phyloP scores from a whole-genome alignment of 2,797 vertebrate genomes.

The Hydrolagus colliei region DNA sequence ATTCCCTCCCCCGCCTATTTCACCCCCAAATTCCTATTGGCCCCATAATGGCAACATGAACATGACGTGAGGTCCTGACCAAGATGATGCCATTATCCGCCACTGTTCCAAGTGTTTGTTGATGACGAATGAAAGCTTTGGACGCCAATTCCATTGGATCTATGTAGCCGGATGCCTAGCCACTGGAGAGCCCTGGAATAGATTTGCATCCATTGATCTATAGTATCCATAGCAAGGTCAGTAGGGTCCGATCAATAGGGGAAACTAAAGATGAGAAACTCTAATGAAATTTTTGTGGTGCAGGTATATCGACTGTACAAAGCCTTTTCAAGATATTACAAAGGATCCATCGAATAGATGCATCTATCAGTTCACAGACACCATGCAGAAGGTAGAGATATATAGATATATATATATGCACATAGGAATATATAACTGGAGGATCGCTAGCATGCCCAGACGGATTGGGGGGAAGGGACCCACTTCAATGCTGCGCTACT shows the following conservation, averaged over 20 bases:
- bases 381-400: conserved; percentile 90
- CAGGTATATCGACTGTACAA: conserved; percentile 97
- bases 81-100: not conserved
- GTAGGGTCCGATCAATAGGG: not conserved
- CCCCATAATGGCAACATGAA: not conserved
- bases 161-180: not conserved
- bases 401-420: conserved; percentile 73
- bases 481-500: conserved; percentile 80
- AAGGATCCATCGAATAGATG: conserved; percentile 96
- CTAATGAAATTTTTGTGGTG: conserved; percentile 99
- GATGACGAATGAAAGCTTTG: conserved; percentile 7
- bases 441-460: conserved; percentile 80
- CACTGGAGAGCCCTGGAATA: not conserved
- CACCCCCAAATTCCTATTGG: not conserved
- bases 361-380: conserved; percentile 99
- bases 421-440: conserved; percentile 71
- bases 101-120: not conserved
- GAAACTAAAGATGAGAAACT: conserved; percentile 96
- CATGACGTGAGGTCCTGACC: not conserved
- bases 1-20: not conserved
- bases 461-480: conserved; percentile 68
- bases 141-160: conserved; percentile 2
- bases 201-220: not conserved
- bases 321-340: conserved; percentile 98
- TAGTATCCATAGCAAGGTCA: not conserved